Percentiles rank a stretch among this genome's conserved stretches.
phyloP scores from a whole-genome alignment of 2,113 vertebrate genomes.

The Callithrix jacchus region DNA sequence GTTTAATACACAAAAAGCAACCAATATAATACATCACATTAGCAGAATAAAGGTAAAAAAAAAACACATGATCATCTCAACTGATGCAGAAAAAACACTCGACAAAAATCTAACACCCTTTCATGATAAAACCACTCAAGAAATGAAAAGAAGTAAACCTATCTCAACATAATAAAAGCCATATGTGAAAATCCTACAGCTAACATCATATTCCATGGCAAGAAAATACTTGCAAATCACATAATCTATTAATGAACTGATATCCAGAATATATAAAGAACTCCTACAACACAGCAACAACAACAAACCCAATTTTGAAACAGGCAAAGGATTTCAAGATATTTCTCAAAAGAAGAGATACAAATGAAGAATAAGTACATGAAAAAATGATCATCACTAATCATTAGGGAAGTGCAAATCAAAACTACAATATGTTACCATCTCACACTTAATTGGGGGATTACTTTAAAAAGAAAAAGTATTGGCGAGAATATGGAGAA shows the following conservation, averaged over 20 bases:
- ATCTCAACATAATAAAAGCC: background rate
- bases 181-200: background rate
- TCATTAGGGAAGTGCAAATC: background rate
- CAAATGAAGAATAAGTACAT: background rate
- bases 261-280: background rate
- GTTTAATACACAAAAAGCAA: background rate
- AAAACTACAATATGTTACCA: background rate
- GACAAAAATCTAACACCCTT: background rate
- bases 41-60: background rate
- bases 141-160: slow-evolving; percentile 4
- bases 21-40: background rate
- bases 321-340: background rate
- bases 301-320: background rate
- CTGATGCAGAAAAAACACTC: background rate
- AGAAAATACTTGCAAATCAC: background rate
- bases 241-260: background rate
- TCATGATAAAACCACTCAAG: background rate
- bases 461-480: background rate
- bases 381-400: background rate
- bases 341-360: background rate
- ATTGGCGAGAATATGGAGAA: background rate
- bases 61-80: background rate
- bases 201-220: background rate
- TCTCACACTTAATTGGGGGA: background rate
- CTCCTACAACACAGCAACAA: background rate